Base-by-base conservation (phyloP, 2,888 invertebrate species). In the Papilio gigon region DNA sequence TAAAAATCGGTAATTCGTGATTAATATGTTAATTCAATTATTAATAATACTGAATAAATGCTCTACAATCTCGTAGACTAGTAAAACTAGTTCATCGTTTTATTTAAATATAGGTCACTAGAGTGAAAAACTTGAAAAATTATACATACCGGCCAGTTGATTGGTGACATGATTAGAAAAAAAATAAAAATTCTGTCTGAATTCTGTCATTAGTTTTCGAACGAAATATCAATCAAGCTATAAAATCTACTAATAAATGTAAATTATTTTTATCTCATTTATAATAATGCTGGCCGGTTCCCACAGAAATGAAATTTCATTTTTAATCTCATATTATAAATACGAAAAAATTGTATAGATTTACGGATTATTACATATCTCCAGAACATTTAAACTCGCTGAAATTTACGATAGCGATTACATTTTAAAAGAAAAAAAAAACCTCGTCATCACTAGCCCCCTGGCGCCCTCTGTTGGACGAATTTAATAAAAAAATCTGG, bases 41-140 rank as follows among this genome's bases (percentile, higher is more conserved):
- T 4, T 53, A 53, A 27, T 25, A 50, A 22, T 5, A 27, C 14
- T 5, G 2, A 14, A 27, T 27, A 25, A 25, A 50, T 9, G 27
- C 2, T 27, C 27, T 11, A 53, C n/a, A 27, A 27, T 14, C 22
- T 25, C 6, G n/a, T 12, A 25, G 14, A 50, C 5, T 6, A 25
- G 27, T 30, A 42, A 17, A 42, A n/a, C 61, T 30, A 44, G 42
- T 62, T n/a, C 27, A 25, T 17, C 5, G 33, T 62, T 47, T 47
- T 47, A 44, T 62, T 14, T 44, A 47, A 62, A 62, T 62, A 62
- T 62, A 62, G 62, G 62, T 62, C 33, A 62, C 47, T 17, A 6
- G 42, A 33, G 44, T 40, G 40, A 37, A 40, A 27, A 42, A 42
- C 14, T 42, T 47, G 11, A 62, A 30, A 17, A 17, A 40, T 5